Conservation (phyloP, 2,113 vertebrate genomes). For the Lampris megalopsis region DNA sequence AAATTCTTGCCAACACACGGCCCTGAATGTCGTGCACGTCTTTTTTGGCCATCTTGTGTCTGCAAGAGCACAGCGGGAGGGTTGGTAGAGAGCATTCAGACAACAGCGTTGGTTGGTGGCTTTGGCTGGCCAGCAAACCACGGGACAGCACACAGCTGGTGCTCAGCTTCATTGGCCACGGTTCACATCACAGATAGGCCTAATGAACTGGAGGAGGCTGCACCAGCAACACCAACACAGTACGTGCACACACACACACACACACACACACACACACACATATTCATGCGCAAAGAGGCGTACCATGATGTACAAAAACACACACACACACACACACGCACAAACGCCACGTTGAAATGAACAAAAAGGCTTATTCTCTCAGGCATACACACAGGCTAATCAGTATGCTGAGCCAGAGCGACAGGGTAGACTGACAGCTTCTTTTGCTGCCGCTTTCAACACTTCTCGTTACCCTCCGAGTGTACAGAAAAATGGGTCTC, state of each 20-base stretch:
- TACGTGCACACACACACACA: conserved; percentile 1
- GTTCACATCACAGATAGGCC: conserved; percentile 47
- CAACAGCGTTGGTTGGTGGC: background rate
- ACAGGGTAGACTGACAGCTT: conserved; percentile 60
- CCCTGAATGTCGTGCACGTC: too few species aligned
- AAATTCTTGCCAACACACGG: too few species aligned
- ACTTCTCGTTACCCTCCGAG: conserved; percentile 28
- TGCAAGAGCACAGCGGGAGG: background rate
- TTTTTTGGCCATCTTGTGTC: too few species aligned
- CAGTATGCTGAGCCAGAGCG: conserved; percentile 66
- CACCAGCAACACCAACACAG: conserved; percentile 32
- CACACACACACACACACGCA: conserved; percentile 10
- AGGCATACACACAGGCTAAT: conserved; percentile 47
- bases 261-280: background rate
- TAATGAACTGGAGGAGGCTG: conserved; percentile 43
- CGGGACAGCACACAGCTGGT: conserved; percentile 53
- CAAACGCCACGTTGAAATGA: conserved; percentile 6
- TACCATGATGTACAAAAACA: background rate
- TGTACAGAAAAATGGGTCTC: conserved; percentile 36
- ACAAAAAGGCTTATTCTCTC: conserved; percentile 1
- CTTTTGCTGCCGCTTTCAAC: conserved; percentile 59
- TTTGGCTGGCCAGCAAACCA: conserved; percentile 11
- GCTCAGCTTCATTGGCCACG: conserved; percentile 53
- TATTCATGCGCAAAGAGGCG: background rate
- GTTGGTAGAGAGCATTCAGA: conserved; percentile 23